Percentiles rank a stretch among this genome's conserved stretches.
Evolutionary conservation across 2,113 vertebrate genomes (phyloP).

Genomic region (Rhinichthys klamathensis): DNA sequence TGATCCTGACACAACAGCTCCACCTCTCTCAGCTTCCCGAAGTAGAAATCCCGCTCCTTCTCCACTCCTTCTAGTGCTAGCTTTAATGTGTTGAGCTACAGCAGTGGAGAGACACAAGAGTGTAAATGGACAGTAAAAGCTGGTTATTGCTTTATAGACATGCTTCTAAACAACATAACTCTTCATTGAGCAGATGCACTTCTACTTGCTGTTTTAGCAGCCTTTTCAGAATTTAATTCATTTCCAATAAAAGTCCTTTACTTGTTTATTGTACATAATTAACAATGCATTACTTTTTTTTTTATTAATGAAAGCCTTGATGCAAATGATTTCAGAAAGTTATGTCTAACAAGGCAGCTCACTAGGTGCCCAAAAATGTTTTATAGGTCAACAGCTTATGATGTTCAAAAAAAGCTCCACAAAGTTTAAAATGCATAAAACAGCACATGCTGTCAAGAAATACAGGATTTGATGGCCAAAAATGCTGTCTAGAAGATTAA

Average conservation of each 20-base stretch:
- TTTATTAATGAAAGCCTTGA: neutral
- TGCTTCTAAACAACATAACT: neutral
- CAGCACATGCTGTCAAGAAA: too few species aligned
- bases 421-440: too few species aligned
- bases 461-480: too few species aligned
- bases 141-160: neutral
- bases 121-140: neutral
- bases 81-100: conserved; percentile 94
- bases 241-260: neutral
- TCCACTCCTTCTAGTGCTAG: conserved; percentile 95
- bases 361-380: too few species aligned
- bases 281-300: neutral
- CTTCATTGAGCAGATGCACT: neutral
- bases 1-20: conserved; percentile 97
- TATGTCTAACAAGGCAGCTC: too few species aligned
- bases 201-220: neutral
- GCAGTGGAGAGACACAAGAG: neutral
- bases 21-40: conserved; percentile 96
- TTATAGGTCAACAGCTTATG: too few species aligned
- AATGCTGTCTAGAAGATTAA: too few species aligned
- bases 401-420: too few species aligned
- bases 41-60: conserved; percentile 99
- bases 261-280: neutral
- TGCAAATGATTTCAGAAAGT: too few species aligned
- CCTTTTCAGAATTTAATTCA: neutral